Evolutionary conservation across 2,888 invertebrate genomes (phyloP).

Genomic region (Labia minor): DNA sequence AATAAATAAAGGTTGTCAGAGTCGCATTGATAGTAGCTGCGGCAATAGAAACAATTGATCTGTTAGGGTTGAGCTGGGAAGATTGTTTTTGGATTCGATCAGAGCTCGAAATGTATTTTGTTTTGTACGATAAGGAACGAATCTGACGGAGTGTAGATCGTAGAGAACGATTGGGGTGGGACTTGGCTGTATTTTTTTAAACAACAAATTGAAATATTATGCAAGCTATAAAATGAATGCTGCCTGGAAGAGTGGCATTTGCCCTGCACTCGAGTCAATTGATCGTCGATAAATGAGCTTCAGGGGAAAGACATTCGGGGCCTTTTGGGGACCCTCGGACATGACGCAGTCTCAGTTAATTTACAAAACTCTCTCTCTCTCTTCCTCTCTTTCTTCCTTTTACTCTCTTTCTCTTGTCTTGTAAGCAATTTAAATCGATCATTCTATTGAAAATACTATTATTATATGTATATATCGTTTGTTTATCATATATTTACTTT

Average conservation of each 20-base stretch:
- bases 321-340: too few relatives aligned
- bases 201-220: constrained; percentile 27
- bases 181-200: neutral
- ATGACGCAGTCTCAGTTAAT: too few relatives aligned
- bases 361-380: too few relatives aligned
- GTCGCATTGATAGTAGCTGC: neutral
- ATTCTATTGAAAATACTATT: too few relatives aligned
- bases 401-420: too few relatives aligned
- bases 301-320: neutral
- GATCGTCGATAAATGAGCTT: constrained; percentile 2
- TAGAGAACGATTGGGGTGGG: neutral
- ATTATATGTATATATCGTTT: too few relatives aligned
- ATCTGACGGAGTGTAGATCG: neutral
- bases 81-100: constrained; percentile 2
- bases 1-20: neutral
- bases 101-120: neutral
- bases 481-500: too few relatives aligned
- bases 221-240: constrained; percentile 21
- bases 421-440: too few relatives aligned
- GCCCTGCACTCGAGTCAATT: neutral
- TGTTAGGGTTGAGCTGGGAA: neutral
- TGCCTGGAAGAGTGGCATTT: neutral
- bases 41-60: constrained; percentile 5
- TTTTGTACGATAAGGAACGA: constrained; percentile 7
- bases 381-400: too few relatives aligned